Conservation (phyloP, 1,140 invertebrate species). For the Zaprionus nigranus region DNA sequence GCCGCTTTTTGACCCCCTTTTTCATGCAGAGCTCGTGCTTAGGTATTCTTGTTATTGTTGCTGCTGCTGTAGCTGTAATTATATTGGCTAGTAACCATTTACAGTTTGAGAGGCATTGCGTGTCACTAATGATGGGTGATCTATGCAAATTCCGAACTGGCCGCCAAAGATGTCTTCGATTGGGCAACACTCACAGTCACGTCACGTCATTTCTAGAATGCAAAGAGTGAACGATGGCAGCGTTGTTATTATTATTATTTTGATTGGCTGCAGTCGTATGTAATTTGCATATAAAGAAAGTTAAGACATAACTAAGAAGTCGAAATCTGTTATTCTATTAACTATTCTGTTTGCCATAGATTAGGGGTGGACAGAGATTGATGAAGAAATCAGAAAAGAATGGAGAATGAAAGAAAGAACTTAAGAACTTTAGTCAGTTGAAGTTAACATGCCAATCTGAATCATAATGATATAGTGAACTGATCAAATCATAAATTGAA, state of each 20-base stretch:
- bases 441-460: no score
- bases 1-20: conserved; percentile 78
- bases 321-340: no score
- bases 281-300: conserved; percentile 24
- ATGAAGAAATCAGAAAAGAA: not conserved
- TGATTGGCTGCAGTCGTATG: conserved; percentile 3
- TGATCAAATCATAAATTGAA: no score
- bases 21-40: conserved; percentile 42
- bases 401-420: not conserved
- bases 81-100: conserved; percentile 68
- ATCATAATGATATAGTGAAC: no score
- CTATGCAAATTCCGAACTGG: conserved; percentile 53
- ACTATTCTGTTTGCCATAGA: no score
- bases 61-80: conserved; percentile 40
- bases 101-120: conserved; percentile 75
- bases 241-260: conserved; percentile 18
- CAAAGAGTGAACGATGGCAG: conserved; percentile 34
- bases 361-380: not conserved
- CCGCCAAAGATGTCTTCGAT: conserved; percentile 50
- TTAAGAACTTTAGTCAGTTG: not conserved
- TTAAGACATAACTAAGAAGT: not conserved
- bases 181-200: conserved; percentile 56
- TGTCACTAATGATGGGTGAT: conserved; percentile 68
- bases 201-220: conserved; percentile 5
- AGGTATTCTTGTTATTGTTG: conserved; percentile 20